Base-by-base conservation (phyloP, 2,888 invertebrate genomes). In the Patella depressa region DNA sequence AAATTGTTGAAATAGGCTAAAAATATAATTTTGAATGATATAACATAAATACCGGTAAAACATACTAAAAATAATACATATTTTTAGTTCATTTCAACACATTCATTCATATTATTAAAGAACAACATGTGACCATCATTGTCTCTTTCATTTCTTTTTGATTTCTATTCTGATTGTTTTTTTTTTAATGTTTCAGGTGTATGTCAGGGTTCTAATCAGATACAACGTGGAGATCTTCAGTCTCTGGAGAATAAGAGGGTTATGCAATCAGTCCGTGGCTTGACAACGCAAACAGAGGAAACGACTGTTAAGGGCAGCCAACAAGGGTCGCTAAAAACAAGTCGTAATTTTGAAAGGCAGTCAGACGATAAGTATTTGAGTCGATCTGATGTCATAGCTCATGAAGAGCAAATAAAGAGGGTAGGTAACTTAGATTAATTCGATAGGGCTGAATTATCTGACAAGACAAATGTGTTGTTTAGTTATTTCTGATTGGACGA, bases 221-320 rank as follows among this genome's bases (percentile, higher is more conserved):
- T 65, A 65, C 19, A 24, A 65, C 79, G 80, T 12, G 78, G 81
- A 71, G 72, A 72, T 70, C 75, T 82, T 29, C 82, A 81, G 73
- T 74, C 59, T 71, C 75, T 78, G 79, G 81, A 81, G 74, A 80
- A 80, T 82, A 80, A 83, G 83, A 83, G 83, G 82, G 81, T 82
- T 75, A 80, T 83, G 79, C 81, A 83, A 71, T 76, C 81, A 70
- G 80, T 83, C 79, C 76, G 80, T 34, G 79, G 81, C 78, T 73
- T 82, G 79, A 79, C 81, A 69, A 73, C 74, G 54, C 74, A 73
- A 59, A 71, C 74, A 77, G 75, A 74, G 74, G 69, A 74, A n/a
- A 34, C 72, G 75, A 54, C 70, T 17, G 70, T 75, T 29, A 24
- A 65, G 53, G 71, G 76, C 72, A 72, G 74, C 76, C 24, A 65